These are phyloP conservation scores for Lophotis ruficrista DNA, from an alignment of 2,113 vertebrate species.

Conservation along the genomic window DNA sequence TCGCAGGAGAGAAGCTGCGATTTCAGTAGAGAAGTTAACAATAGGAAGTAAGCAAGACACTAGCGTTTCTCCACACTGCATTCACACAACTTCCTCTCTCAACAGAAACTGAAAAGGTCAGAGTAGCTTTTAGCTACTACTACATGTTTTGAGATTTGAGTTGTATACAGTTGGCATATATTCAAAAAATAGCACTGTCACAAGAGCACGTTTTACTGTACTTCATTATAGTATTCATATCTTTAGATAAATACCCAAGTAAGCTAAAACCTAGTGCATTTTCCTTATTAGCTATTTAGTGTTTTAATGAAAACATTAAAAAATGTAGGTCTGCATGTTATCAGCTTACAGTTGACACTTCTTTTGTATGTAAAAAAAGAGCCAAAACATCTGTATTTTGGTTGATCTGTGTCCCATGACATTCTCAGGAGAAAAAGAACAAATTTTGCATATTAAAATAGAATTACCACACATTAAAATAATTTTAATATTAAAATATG, in stretches of 20 bases:
- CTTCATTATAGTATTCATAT: neutral
- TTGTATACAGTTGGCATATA: neutral
- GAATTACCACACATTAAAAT: neutral
- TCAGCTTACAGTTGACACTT: neutral
- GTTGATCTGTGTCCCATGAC: neutral
- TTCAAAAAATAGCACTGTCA: neutral
- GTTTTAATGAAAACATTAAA: neutral
- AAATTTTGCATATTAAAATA: neutral
- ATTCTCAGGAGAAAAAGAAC: fast-evolving
- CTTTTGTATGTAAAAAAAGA: neutral
- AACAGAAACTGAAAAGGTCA: neutral
- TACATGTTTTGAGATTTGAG: neutral
- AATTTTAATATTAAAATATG: neutral
- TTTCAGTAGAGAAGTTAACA: neutral
- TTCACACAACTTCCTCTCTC: neutral
- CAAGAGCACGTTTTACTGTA: neutral
- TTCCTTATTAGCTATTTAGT: neutral
- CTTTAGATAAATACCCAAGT: neutral
- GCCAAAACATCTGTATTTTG: neutral
- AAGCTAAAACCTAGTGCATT: neutral
- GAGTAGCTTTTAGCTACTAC: neutral
- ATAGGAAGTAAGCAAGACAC: neutral
- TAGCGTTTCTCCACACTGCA: neutral
- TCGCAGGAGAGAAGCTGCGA: neutral
- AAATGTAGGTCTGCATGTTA: neutral